Base-by-base conservation (phyloP, 2,888 invertebrate genomes). In the Patella pellucida region DNA sequence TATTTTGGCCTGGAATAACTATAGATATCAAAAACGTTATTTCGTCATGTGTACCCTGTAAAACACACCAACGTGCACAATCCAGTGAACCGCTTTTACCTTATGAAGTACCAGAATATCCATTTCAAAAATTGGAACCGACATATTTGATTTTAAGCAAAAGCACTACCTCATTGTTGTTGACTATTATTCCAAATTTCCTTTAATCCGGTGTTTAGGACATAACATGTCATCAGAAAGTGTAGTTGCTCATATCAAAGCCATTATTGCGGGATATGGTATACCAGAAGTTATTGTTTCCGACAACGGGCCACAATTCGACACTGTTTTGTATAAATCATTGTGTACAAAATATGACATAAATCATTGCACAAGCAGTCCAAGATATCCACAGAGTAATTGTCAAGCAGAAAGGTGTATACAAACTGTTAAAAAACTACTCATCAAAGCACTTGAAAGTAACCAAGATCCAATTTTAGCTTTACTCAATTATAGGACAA, bases 1-100 rank as follows among this genome's bases (percentile, higher is more conserved):
- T 71, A 23, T 71, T 71, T 51, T 71, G 71, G 71, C 52, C 71
- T 50, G 52, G 52, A 50, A 71, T 71, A 19, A 52, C 52, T 19
- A 14, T 50, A n/a, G 69, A 69, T 27, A 69, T 69, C 69, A 69
- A 69, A 31, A 69, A 50, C 15, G 19, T 69, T 14, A n/a, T 51
- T 71, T 31, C 71, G 12, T 52, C 71, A 52, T 71, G 52, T 71
- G n/a, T 15, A n/a, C 41, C 52, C 9, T 71, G 52, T 31, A 16
- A 50, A 69, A 11, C 31, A 50, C 50, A 50, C 27, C 50, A 31
- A n/a, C 19, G 50, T 12, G n/a, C n/a, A 31, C 69, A 69, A 31
- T n/a, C 69, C 9, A 31, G 27, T 31, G 69, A 69, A 27, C 31
- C 71, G n/a, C 51, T 71, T 12, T 50, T 51, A 27, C 69, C 69